A percentile compares a stretch with the other conserved stretches of the same genome.
These are phyloP conservation scores for Pimephales promelas DNA, from an alignment of 2,113 vertebrate species.

Conservation along the genomic window DNA sequence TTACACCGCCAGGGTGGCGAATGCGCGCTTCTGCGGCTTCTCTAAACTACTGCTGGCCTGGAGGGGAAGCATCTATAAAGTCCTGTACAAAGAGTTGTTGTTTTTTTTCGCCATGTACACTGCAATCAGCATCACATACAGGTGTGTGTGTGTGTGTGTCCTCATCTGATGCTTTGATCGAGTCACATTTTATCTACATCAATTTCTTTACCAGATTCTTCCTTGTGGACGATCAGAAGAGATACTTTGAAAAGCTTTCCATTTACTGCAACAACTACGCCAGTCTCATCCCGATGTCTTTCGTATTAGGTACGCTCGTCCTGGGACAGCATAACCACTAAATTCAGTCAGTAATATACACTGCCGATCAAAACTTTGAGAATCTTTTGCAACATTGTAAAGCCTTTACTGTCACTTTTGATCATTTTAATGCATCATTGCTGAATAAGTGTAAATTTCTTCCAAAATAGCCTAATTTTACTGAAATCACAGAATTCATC, in stretches of 20 bases:
- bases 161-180: not conserved
- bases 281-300: slow-evolving; percentile 91
- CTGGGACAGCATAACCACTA: slow-evolving; percentile 47
- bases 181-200: not conserved
- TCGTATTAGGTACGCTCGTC: slow-evolving; percentile 81
- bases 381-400: not conserved
- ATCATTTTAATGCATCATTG: not conserved
- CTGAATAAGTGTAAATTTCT: not conserved
- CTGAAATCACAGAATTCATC: not conserved
- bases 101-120: slow-evolving; percentile 85
- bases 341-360: not conserved
- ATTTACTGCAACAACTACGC: slow-evolving; percentile 93
- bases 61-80: slow-evolving; percentile 94
- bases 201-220: slow-evolving; percentile 74
- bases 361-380: not conserved
- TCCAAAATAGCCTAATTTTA: not conserved
- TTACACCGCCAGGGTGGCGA: slow-evolving; percentile 88
- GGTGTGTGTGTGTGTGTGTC: slow-evolving; percentile 70
- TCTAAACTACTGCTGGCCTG: slow-evolving; percentile 88
- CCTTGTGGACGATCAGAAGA: slow-evolving; percentile 81
- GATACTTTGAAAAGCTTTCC: slow-evolving; percentile 89
- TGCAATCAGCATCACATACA: slow-evolving; percentile 86
- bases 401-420: not conserved
- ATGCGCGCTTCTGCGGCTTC: slow-evolving; percentile 91
- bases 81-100: slow-evolving; percentile 89